phyloP scores from a whole-genome alignment of 1,140 invertebrate genomes.

The Macrobrachium rosenbergii region DNA sequence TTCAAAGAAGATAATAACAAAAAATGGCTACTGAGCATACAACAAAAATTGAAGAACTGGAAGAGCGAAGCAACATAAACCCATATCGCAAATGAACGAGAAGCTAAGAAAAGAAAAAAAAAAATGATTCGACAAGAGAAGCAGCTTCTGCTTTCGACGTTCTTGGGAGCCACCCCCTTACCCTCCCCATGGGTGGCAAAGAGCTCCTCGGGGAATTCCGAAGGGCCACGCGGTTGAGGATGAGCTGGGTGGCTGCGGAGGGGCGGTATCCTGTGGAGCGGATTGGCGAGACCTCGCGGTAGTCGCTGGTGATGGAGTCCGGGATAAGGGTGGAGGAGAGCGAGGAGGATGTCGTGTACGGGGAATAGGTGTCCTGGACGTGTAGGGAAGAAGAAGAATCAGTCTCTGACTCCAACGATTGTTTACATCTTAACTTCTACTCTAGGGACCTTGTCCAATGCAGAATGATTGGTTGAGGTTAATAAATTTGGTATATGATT shows the following conservation, averaged over 20 bases:
- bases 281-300: not conserved
- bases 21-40: not conserved
- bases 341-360: conserved; percentile 30
- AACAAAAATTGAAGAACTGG: not conserved
- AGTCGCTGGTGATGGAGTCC: not conserved
- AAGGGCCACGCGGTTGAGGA: conserved; percentile 52
- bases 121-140: not conserved
- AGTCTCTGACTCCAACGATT: no score
- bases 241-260: conserved; percentile 48
- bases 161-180: conserved; percentile 7
- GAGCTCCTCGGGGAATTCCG: not conserved
- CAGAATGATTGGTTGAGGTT: no score
- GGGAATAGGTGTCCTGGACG: conserved; percentile 32
- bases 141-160: not conserved
- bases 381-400: not conserved
- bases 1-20: not conserved
- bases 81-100: no score
- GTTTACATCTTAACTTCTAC: no score
- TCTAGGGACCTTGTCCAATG: no score
- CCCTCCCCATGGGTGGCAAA: conserved; percentile 25
- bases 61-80: not conserved
- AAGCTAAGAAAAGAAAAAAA: no score
- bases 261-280: conserved; percentile 32
- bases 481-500: no score
- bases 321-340: conserved; percentile 23